Evolutionary conservation across 2,113 vertebrate genomes (phyloP), one percentile per base, ranked within the genome.

Genomic region (Lycaon pictus): DNA sequence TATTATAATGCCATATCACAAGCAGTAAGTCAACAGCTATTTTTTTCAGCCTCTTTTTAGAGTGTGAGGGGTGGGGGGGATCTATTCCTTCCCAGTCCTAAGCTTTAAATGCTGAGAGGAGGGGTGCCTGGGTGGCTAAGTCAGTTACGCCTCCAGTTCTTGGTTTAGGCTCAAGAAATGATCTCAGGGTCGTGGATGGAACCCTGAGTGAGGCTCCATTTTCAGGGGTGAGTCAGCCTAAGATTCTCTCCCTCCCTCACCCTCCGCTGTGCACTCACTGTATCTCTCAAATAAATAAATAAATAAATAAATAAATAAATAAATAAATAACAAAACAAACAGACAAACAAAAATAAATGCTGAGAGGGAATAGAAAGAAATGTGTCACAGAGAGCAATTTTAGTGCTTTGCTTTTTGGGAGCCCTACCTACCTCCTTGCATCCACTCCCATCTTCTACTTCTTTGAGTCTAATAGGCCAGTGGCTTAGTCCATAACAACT

Each of bases 41-140:
- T 51, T 37, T 65, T 37, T 53, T 77, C 5, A 86, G 11, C 1
- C 27, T 58, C 56, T 4, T 76, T 58, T 80, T n/a, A 74, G 3
- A 37, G 0, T 11, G 5, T 1, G 10, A 1, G 19, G 3, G 22
- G 5, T 0, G 10, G 2, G 19, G 4, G 1, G 5, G 5, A 35
- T 20, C 12, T 51, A 27, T 63, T 35, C 43, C 51, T 56, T 19
- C 56, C 11, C 13, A 60, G 23, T 35, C 17, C 32, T 12, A 19
- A 10, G 11, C 53, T 48, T 55, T 84, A 23, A 92, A 32, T n/a
- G 67, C 32, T 69, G 32, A 19, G 8, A 8, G 67, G 32, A n/a
- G 16, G 32, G 3, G 17, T 35, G 8, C 32, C 32, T 35, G 32
- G 32, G 32, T 20, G 8, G 32, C 17, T 35, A 35, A 69, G 10